phyloP scores from a whole-genome alignment of 2,113 vertebrate species.

The Accipiter virgatus region DNA sequence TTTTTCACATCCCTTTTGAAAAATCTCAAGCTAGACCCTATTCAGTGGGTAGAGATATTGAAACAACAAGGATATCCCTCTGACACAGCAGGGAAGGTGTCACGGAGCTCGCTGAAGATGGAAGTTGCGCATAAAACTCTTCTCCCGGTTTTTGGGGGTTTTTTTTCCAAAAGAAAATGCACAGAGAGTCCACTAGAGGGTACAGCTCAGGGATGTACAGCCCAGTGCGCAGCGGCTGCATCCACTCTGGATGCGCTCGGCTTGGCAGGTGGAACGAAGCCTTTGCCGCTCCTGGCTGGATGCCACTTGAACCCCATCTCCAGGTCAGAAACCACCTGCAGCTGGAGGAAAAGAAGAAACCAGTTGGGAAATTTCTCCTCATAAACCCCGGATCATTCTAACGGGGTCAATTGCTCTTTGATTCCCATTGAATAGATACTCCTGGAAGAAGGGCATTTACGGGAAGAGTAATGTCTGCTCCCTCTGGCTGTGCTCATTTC shows the following conservation, averaged over 20 bases:
- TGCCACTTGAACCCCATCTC: neutral
- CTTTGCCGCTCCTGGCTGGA: neutral
- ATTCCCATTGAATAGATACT: neutral
- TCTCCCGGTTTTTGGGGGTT: neutral
- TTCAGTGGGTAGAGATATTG: neutral
- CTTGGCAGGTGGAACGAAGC: neutral
- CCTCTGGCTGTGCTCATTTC: neutral
- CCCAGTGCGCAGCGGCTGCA: accelerated
- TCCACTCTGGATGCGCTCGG: accelerated
- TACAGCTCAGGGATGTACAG: neutral
- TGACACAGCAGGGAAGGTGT: neutral
- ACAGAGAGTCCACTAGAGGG: conserved; percentile 37
- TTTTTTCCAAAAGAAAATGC: neutral
- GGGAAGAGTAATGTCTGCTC: accelerated
- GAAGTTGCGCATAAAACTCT: neutral
- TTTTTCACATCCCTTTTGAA: neutral
- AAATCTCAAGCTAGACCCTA: neutral
- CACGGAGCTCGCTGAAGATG: accelerated
- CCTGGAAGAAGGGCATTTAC: neutral
- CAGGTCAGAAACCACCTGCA: neutral
- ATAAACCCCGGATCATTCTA: accelerated
- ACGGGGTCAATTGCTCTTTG: neutral
- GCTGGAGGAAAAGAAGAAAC: neutral
- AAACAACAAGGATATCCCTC: neutral
- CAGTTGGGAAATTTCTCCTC: accelerated